These are phyloP conservation scores for Caenorhabditis angaria DNA, from an alignment of 2,888 invertebrate genomes.

Conservation along the genomic window DNA sequence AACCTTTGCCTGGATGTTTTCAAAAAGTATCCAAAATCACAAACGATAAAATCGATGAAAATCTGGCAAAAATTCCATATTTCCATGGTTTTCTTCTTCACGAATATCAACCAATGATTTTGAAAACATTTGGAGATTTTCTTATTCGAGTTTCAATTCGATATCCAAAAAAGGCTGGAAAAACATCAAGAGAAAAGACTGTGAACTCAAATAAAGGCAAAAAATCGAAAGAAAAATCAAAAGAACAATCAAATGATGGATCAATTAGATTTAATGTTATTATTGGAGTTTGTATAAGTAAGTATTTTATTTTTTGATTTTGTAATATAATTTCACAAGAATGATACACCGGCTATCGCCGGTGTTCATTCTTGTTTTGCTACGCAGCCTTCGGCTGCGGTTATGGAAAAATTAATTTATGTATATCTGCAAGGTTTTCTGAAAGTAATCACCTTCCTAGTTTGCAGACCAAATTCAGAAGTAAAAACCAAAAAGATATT, in stretches of 20 bases:
- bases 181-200: not conserved
- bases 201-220: not conserved
- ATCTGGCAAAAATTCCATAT: conserved; percentile 16
- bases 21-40: conserved; percentile 16
- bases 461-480: too few species aligned
- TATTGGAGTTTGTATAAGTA: conserved; percentile 24
- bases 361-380: too few species aligned
- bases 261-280: conserved; percentile 5
- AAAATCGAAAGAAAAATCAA: not conserved
- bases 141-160: conserved; percentile 20
- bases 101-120: conserved; percentile 28
- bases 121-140: conserved; percentile 26
- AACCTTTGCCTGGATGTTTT: not conserved
- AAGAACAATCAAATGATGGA: not conserved
- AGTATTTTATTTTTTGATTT: not conserved
- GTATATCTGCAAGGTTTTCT: too few species aligned
- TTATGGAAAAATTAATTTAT: too few species aligned
- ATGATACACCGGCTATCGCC: too few species aligned
- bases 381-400: too few species aligned
- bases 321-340: not conserved
- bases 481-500: too few species aligned
- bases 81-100: conserved; percentile 37
- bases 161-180: not conserved
- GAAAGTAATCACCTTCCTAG: too few species aligned
- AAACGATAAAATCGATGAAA: conserved; percentile 26